phyloP scores from a whole-genome alignment of 2,888 invertebrate species.

The Scaptomyza tumidula region DNA sequence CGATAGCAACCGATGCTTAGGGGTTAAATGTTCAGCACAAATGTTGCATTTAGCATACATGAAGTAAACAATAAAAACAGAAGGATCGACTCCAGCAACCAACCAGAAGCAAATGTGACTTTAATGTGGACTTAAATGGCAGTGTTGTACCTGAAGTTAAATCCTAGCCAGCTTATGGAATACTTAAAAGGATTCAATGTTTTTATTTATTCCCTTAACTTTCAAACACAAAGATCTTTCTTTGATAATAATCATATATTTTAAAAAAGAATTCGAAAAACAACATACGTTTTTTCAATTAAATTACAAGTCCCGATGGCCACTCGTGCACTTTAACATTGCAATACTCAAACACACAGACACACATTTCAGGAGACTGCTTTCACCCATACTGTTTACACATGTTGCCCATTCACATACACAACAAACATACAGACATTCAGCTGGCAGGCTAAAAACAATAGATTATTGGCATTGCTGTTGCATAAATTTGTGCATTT shows the following conservation, averaged over 20 bases:
- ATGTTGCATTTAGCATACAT: constrained; percentile 12
- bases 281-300: constrained; percentile 30
- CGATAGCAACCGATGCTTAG: constrained; percentile 35
- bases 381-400: constrained; percentile 51
- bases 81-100: too few relatives aligned
- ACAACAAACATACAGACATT: constrained; percentile 22
- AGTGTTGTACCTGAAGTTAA: too few relatives aligned
- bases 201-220: not conserved
- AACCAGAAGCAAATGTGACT: too few relatives aligned
- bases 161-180: too few relatives aligned
- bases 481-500: constrained; percentile 75
- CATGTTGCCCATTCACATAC: constrained; percentile 38
- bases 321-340: constrained; percentile 31
- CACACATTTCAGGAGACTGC: constrained; percentile 37
- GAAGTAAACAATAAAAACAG: not conserved
- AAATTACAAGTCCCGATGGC: not conserved
- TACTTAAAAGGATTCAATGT: too few relatives aligned
- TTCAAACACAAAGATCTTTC: constrained; percentile 12
- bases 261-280: constrained; percentile 22
- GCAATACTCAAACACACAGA: constrained; percentile 10
- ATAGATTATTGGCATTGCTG: constrained; percentile 70
- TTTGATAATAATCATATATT: constrained; percentile 50
- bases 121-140: not conserved
- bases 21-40: constrained; percentile 16
- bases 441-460: constrained; percentile 43